Conservation (phyloP, 2,113 vertebrate species). For the Dicrurus megarhynchus region DNA sequence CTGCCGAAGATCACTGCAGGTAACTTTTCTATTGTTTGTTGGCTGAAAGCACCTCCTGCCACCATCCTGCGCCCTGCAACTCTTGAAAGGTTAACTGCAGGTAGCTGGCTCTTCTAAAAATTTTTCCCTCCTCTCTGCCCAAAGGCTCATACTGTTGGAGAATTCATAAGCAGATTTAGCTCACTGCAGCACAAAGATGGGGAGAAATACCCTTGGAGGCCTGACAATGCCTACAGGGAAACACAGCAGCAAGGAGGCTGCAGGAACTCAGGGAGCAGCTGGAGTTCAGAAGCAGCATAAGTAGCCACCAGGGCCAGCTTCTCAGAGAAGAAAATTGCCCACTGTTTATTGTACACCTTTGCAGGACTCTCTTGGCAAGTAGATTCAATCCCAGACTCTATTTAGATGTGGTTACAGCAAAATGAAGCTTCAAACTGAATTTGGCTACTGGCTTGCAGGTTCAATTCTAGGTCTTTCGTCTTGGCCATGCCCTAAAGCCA, state of each 20-base stretch:
- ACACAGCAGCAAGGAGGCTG: neutral
- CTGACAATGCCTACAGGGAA: neutral
- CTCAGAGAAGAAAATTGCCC: neutral
- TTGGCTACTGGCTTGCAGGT: neutral
- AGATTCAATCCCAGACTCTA: neutral
- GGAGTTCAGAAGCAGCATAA: neutral
- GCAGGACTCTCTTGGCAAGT: neutral
- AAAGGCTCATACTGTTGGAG: neutral
- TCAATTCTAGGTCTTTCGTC: neutral
- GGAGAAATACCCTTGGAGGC: neutral
- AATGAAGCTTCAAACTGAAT: neutral
- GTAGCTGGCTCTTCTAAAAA: neutral
- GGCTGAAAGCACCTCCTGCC: neutral
- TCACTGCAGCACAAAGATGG: neutral
- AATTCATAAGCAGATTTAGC: neutral
- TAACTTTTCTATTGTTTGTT: neutral
- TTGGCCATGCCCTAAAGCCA: neutral
- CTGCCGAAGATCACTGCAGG: neutral
- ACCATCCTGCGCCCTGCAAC: fast-evolving
- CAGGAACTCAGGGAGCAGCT: neutral
- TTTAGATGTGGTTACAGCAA: neutral
- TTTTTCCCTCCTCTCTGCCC: neutral
- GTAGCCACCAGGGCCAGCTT: neutral
- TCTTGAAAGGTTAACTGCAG: neutral
- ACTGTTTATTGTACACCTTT: neutral